phyloP scores from a whole-genome alignment of 2,797 vertebrate genomes.

The Bucorvus abyssinicus region DNA sequence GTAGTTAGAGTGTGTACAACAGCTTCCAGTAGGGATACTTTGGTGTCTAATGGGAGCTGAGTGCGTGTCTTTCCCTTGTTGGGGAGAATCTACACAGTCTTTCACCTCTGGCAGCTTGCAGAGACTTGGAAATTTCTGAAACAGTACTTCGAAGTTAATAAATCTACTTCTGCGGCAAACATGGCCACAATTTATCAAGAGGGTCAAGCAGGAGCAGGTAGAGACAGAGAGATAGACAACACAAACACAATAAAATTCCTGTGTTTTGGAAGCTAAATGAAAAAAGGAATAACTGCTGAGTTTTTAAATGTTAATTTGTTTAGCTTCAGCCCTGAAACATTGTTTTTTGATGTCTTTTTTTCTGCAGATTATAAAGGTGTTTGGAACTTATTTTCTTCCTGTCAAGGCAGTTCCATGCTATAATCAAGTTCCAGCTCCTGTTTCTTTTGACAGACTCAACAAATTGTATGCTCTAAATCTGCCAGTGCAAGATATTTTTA shows the following conservation, averaged over 20 bases:
- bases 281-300: not conserved
- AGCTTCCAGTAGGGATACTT: not conserved
- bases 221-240: not conserved
- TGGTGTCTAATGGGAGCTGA: not conserved
- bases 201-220: not conserved
- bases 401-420: not conserved
- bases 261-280: not conserved
- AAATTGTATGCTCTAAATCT: slow-evolving; percentile 34
- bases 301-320: not conserved
- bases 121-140: not conserved
- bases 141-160: not conserved
- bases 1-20: not conserved
- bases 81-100: not conserved
- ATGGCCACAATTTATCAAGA: not conserved
- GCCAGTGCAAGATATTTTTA: slow-evolving; percentile 26
- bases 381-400: slow-evolving; percentile 10
- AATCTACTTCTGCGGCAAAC: not conserved
- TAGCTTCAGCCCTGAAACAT: not conserved
- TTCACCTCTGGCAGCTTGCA: not conserved
- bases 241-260: not conserved
- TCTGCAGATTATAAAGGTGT: not conserved
- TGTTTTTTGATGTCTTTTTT: not conserved
- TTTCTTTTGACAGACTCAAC: slow-evolving; percentile 34
- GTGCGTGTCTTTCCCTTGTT: not conserved
- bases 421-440: not conserved